A percentile compares a stretch with the other conserved stretches of the same genome.
These are phyloP conservation scores for Kryphioiulus occultus DNA, from an alignment of 2,888 invertebrate species.

Conservation along the genomic window DNA sequence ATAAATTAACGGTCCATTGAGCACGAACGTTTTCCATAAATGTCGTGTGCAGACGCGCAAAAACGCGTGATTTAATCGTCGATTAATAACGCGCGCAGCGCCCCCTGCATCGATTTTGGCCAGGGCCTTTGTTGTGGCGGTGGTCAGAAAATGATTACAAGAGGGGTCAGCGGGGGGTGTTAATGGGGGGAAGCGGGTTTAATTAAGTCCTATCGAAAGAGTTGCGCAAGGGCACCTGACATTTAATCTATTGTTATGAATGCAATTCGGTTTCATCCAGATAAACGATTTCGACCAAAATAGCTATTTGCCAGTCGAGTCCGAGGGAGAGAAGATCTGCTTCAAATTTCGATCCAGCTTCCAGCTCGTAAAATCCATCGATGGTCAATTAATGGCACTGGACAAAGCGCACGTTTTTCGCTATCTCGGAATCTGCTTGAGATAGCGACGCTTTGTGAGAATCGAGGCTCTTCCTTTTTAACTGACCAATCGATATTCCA, in stretches of 20 bases:
- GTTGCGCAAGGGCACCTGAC: not conserved
- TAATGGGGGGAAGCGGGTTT: constrained; percentile 1
- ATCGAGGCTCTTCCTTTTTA: too few species aligned
- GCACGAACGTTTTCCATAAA: constrained; percentile 8
- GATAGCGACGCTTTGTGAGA: too few species aligned
- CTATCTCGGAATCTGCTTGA: too few species aligned
- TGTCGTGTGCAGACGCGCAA: not conserved
- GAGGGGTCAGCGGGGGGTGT: not conserved
- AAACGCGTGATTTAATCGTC: not conserved
- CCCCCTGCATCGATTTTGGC: not conserved
- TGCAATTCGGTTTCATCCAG: constrained; percentile 8
- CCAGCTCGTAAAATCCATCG: too few species aligned
- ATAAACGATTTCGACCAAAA: not conserved
- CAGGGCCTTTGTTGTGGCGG: not conserved
- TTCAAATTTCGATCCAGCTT: not conserved
- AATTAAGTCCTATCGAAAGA: not conserved
- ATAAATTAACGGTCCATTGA: not conserved
- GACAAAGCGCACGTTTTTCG: too few species aligned
- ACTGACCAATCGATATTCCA: too few species aligned
- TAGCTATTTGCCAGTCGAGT: not conserved
- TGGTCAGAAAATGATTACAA: constrained; percentile 1
- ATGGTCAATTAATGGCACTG: too few species aligned
- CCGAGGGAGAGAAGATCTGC: not conserved
- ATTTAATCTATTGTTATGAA: constrained; percentile 23
- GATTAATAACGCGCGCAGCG: not conserved